Evolutionary conservation across 2,888 invertebrate genomes (phyloP), one percentile per base, ranked within the genome.

Genomic region (Trichacis sp.): DNA sequence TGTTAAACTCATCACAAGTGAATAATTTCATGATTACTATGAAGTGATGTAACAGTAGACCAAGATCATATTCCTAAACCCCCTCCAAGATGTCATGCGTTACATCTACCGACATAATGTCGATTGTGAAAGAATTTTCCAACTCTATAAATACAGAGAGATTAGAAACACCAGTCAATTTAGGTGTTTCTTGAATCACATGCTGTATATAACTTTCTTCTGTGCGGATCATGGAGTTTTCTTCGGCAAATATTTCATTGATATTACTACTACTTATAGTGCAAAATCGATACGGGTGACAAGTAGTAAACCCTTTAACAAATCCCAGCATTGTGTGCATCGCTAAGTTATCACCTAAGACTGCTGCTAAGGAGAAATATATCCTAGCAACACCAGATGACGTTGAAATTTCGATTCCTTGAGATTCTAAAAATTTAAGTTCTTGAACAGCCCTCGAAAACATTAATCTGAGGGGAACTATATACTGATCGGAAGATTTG

Each of bases 311-410:
- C 45, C 67, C 49, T 55, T 50, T 40, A 1, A 58, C 36, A 15
- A 67, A 69, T 8, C 63, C 64, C 18, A 69, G 46, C 3, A 71
- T 47, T 2, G 62, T 49, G 30, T 71, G 54, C 9, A 63, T 42
- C n/a, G 58, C 71, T 3, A 69, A 50, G 49, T 71, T 71, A 29
- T 71, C 64, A 4, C 68, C 66, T 24, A 64, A 60, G 5, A 71
- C 24, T 3, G 4, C 24, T 5, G 24, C 24, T 24, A 24, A 24
- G 24, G 24, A 3, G 8, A 24, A 24, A 24, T 24, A 8, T 5
- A 24, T 8, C 3, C 8, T 3, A 3, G 8, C 24, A 24, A 24
- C 4, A 8, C 24, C 24, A 8, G 24, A 24, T 5, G 46, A 3
- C 17, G 20, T 42, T 1, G 49, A 30, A 40, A 62, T 24, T 20